Conservation (phyloP, 2,113 vertebrate species). For the Pomatorhinus ruficollis region DNA sequence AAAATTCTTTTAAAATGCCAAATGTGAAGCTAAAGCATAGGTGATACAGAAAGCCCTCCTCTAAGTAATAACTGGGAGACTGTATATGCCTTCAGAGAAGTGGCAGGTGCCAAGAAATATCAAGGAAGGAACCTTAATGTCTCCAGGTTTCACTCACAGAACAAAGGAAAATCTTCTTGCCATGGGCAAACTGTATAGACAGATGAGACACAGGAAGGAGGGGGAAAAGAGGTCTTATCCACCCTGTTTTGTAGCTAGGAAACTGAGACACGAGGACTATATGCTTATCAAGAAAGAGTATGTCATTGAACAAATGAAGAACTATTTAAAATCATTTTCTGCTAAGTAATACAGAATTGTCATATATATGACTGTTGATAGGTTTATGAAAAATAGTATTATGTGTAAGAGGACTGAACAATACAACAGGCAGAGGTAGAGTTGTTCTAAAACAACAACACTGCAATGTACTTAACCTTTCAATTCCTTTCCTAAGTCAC, state of each 20-base stretch:
- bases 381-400: background rate
- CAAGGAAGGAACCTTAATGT: background rate
- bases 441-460: background rate
- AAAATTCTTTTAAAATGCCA: background rate
- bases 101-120: background rate
- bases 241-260: background rate
- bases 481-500: background rate
- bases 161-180: background rate
- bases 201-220: background rate
- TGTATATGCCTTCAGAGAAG: background rate
- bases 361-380: background rate
- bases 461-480: background rate
- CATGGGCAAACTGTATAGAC: background rate
- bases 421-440: background rate
- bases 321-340: background rate
- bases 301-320: background rate
- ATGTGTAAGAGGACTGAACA: background rate
- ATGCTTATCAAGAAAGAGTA: background rate
- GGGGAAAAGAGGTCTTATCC: background rate
- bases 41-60: background rate
- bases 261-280: background rate
- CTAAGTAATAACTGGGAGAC: background rate
- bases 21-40: background rate
- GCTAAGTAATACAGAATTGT: background rate
- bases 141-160: background rate